phyloP scores from a whole-genome alignment of 2,888 invertebrate genomes.

The Prosopocoilus inquinatus region DNA sequence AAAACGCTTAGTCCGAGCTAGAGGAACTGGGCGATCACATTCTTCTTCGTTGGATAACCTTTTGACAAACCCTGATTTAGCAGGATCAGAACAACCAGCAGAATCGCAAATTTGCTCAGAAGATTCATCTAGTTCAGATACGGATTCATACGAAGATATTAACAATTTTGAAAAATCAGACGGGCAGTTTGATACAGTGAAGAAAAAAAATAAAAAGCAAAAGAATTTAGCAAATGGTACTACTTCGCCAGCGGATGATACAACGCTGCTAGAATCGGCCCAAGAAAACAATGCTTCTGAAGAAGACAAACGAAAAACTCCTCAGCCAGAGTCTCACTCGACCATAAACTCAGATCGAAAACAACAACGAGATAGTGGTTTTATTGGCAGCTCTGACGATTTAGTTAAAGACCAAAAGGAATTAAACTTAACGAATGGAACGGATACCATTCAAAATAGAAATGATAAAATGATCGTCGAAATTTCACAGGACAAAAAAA shows the following conservation, averaged over 20 bases:
- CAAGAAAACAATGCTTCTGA: constrained; percentile 64
- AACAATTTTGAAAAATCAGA: constrained; percentile 70
- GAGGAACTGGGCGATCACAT: constrained; percentile 80
- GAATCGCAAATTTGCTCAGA: constrained; percentile 53
- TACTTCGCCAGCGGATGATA: constrained; percentile 62
- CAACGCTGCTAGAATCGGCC: constrained; percentile 51
- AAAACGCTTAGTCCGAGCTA: constrained; percentile 75
- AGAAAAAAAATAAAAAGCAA: constrained; percentile 78
- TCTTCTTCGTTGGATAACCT: constrained; percentile 80
- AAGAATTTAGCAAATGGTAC: constrained; percentile 48
- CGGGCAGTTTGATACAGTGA: constrained; percentile 77
- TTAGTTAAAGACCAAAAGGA: constrained; percentile 67
- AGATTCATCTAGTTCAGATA: constrained; percentile 67
- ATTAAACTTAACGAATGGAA: constrained; percentile 36
- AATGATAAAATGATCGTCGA: constrained; percentile 2
- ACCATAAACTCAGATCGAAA: constrained; percentile 63
- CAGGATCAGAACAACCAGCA: constrained; percentile 43
- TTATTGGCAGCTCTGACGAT: constrained; percentile 86
- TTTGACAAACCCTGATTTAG: constrained; percentile 60
- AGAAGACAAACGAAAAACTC: constrained; percentile 66
- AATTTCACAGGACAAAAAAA: constrained; percentile 4
- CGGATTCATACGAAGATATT: constrained; percentile 66
- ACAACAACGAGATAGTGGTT: constrained; percentile 83
- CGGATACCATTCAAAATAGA: constrained; percentile 21
- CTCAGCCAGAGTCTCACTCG: constrained; percentile 56